Base-by-base conservation (phyloP, 1,140 invertebrate species). In the Steinernema khuongi region DNA sequence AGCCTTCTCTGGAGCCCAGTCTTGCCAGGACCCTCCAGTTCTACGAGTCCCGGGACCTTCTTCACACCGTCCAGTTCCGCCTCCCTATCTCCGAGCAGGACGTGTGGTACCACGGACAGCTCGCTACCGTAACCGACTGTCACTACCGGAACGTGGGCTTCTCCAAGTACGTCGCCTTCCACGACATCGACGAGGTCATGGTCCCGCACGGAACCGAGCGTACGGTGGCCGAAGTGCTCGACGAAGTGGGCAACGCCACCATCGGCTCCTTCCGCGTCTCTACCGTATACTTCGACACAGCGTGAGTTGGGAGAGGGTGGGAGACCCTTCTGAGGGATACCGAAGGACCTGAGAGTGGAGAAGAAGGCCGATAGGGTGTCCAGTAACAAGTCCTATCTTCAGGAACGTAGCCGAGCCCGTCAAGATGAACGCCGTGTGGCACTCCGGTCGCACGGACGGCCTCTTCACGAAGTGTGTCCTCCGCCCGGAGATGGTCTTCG, bases 151-250 rank as follows among this genome's bases (percentile, higher is more conserved):
- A 80, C 36, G 85, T 86, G 82, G 77, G 74, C 4, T 68, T 71
- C 2, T 85, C 79, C 75, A 74, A 82, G 60, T 85, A 81, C 75
- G 66, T 85, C 29, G 79, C 80, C n/a, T 86, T 87, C 74, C 72
- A 83, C 68, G 86, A 87, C 69, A 68, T 86, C 18, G 86, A 87
- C 75, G 86, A 87, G 78, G 81, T 86, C 68, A 79, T 87, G 22
- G 74, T 87, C 32, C 86, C 86, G 31, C 71, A 69, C 28, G 66
- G 68, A 29, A 33, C 78, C 17, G 11, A 17, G 4, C 11, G 22
- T 4, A 60, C 50, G 4, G 50, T 60, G 4, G 11, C 7, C 4
- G 50, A 60, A 14, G 50, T 26, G 11, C 22, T 60, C 11, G 50
- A 60, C 22, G 11, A 4, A 11, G 4, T 60, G 4, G 19, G 14